Base-by-base conservation (phyloP, 2,113 vertebrate species). In the Cyphomyrus discorhynchus region DNA sequence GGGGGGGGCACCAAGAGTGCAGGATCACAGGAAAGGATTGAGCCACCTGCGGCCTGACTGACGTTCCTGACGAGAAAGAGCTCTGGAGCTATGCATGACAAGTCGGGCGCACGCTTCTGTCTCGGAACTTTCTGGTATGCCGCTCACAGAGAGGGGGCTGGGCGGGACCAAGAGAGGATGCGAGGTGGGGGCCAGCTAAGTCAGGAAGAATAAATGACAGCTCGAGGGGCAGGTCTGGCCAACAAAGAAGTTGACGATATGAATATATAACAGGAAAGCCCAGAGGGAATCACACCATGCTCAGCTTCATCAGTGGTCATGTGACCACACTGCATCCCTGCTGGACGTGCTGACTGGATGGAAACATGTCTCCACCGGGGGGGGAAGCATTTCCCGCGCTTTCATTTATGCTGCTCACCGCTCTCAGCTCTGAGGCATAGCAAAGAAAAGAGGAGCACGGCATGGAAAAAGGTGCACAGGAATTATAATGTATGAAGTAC, bases 31-130 rank as follows among this genome's bases (percentile, higher is more conserved):
- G 45, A 92, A 94, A 94, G 24, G 94, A 95, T 94, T 95, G 95
- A 93, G 91, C 31, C 93, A 94, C 93, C 95, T 94, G 94, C 93
- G 93, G 94, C 13, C 80, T 91, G 93, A 93, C 94, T 96, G 96
- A 96, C 96, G 96, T 96, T 96, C 96, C 95, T 95, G 95, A 94
- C 96, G 95, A 95, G 96, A 96, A 95, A 94, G 95, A 5, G 88
- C 93, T 91, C 86, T 89, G 27, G 95, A 0, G 31, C 91, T 42
- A 92, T 90, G 94, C 94, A 94, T 92, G 94, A 96, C 96, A 96
- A 95, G 95, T 92, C 92, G 95, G 95, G 93, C 90, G 93, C 27
- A 93, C 92, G 93, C 94, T 95, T 94, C 94, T 94, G 93, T 90
- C 56, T 93, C 92, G 93, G 92, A 93, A 86, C 92, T 91, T 93